Evolutionary conservation across 2,113 vertebrate species (phyloP), one percentile per base, ranked within the genome.

Genomic region (Microcebus murinus): DNA sequence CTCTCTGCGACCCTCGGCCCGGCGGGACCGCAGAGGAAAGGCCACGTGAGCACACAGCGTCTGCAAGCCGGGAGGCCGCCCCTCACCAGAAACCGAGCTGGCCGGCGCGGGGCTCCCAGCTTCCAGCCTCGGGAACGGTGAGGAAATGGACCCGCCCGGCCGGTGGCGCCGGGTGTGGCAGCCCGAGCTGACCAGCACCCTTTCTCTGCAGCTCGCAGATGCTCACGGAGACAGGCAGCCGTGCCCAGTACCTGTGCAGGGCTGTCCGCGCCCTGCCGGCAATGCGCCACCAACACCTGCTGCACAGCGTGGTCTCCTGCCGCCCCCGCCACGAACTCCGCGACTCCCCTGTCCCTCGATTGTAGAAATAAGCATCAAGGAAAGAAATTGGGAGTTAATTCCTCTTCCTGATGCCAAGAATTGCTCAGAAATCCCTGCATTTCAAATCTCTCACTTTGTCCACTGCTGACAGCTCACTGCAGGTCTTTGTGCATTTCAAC

Each of bases 171-270:
- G 8, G 4, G 42, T 18, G 42, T 2, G 71, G 42, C 42, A 17
- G 42, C 42, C 7, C 5, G 12, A 17, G 71, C 39, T 29, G 25
- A 27, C 27, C 1, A 6, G 20, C 3, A 12, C 39, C 7, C 25
- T 42, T 39, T 57, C 70, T 25, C 7, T 27, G 13, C 52, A 8
- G 70, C 29, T 3, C 3, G 15, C 25, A 74, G 25, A 45, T 15
- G 71, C 21, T n/a, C 31, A 29, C 31, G 8, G 5, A 31, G 14
- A 73, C 65, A 70, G 65, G 11, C 50, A 4, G 9, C 36, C 17
- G 0, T 0, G 14, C 27, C 55, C 39, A 6, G 12, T 4, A 4
- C 34, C 52, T 48, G 29, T 42, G 70, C 11, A 11, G 71, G 42
- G 71, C 71, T 29, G 71, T 17, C 13, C 13, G 8, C 52, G 7